phyloP scores from a whole-genome alignment of 2,113 vertebrate genomes.

The Poeciliopsis occidentalis region DNA sequence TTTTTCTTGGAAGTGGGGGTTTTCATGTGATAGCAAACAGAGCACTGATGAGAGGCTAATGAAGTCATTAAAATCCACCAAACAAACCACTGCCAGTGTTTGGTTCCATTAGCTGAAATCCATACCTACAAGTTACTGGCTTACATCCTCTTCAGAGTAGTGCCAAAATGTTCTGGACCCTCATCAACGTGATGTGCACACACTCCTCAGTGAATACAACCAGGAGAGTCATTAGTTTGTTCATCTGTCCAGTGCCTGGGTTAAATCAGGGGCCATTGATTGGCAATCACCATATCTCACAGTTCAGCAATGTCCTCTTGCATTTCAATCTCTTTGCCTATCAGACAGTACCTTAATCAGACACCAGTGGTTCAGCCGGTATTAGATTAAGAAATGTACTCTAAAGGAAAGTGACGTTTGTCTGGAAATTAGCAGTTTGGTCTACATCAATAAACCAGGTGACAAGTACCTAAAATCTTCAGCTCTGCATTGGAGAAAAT shows the following conservation, averaged over 20 bases:
- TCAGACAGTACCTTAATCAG: conserved; percentile 40
- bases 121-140: conserved; percentile 50
- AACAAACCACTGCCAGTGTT: conserved; percentile 48
- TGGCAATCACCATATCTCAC: conserved; percentile 71
- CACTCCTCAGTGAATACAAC: conserved; percentile 49
- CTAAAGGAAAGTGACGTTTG: neutral
- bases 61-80: conserved; percentile 66
- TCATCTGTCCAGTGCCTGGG: conserved; percentile 53
- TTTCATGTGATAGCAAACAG: conserved; percentile 44
- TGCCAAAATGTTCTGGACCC: conserved; percentile 20
- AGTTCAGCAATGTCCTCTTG: conserved; percentile 42
- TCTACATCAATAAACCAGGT: neutral
- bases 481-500: conserved; percentile 90
- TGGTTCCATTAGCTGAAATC: conserved; percentile 60
- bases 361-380: conserved; percentile 34
- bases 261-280: conserved; percentile 71
- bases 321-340: conserved; percentile 56
- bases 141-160: conserved; percentile 44
- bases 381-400: conserved; percentile 17
- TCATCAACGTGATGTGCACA: conserved; percentile 28
- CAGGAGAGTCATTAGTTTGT: conserved; percentile 54
- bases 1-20: conserved; percentile 35
- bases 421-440: neutral
- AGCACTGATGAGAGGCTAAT: conserved; percentile 52
- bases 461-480: conserved; percentile 86